Percentiles rank a stretch among this genome's conserved stretches.
phyloP scores from a whole-genome alignment of 1,140 invertebrate genomes.

The Drosophila lini region DNA sequence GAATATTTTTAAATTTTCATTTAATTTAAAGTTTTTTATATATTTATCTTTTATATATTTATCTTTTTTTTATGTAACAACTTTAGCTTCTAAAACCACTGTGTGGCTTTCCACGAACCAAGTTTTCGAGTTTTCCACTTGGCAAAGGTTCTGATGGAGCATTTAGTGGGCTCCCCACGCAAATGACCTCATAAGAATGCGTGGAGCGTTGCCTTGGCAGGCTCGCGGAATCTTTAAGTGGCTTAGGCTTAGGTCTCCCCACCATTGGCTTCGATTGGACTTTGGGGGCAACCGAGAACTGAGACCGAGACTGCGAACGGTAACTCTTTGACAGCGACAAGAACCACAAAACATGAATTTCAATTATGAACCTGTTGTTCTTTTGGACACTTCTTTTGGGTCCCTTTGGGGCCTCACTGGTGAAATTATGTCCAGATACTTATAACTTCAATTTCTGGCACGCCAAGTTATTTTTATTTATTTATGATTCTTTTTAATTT shows the following conservation, averaged over 20 bases:
- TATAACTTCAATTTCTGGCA: conserved; percentile 60
- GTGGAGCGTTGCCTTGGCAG: conserved; percentile 59
- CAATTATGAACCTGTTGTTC: conserved; percentile 80
- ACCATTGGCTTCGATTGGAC: conserved; percentile 43
- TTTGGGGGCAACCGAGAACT: conserved; percentile 39
- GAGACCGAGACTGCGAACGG: conserved; percentile 27
- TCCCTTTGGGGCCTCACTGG: background rate
- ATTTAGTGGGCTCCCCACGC: conserved; percentile 80
- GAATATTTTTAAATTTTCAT: too few relatives aligned
- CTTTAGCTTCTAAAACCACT: background rate
- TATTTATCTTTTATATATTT: background rate
- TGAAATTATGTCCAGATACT: conserved; percentile 73
- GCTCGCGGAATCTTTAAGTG: conserved; percentile 78
- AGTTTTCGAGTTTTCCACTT: conserved; percentile 50
- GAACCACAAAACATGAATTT: conserved; percentile 73
- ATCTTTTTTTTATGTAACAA: background rate
- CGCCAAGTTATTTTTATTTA: conserved; percentile 73
- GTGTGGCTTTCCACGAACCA: conserved; percentile 64
- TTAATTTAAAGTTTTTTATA: background rate
- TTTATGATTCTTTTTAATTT: conserved; percentile 37
- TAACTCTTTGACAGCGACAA: conserved; percentile 48
- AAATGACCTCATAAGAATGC: conserved; percentile 83
- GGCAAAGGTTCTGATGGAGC: conserved; percentile 50
- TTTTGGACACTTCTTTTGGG: conserved; percentile 68
- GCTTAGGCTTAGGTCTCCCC: conserved; percentile 14